Conservation (phyloP, 2,113 vertebrate genomes). For the Furnarius figulus region DNA sequence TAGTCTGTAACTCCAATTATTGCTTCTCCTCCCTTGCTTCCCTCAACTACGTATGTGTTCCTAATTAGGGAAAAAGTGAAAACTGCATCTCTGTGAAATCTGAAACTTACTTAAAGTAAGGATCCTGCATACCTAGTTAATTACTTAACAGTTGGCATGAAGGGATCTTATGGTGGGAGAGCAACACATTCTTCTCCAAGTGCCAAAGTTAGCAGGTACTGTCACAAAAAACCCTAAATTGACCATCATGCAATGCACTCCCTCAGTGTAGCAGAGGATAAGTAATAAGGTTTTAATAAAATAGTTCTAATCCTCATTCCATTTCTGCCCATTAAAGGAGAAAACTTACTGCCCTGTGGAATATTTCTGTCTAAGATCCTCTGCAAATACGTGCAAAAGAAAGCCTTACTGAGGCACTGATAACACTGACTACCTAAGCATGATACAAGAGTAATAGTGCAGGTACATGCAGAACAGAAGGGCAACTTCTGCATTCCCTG, state of each 20-base stretch:
- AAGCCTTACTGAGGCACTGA: background rate
- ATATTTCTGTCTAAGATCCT: background rate
- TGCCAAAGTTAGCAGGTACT: background rate
- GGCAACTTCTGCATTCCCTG: background rate
- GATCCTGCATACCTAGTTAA: background rate
- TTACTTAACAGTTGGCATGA: slow-evolving; percentile 17
- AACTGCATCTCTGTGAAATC: background rate
- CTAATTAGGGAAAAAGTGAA: background rate
- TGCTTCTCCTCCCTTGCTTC: background rate
- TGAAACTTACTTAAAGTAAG: background rate
- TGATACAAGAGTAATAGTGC: background rate
- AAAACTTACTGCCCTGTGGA: background rate
- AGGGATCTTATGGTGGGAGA: background rate
- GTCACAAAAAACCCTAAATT: background rate
- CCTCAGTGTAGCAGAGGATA: background rate
- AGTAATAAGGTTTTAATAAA: background rate
- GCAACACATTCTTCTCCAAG: background rate
- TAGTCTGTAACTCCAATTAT: background rate
- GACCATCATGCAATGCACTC: background rate
- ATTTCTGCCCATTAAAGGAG: slow-evolving; percentile 50
- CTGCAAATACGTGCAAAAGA: background rate
- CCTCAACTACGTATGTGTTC: background rate
- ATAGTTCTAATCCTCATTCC: background rate
- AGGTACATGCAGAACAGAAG: background rate
- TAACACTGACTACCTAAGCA: background rate